phyloP scores from a whole-genome alignment of 2,888 invertebrate species.

The Polietes domitor region DNA sequence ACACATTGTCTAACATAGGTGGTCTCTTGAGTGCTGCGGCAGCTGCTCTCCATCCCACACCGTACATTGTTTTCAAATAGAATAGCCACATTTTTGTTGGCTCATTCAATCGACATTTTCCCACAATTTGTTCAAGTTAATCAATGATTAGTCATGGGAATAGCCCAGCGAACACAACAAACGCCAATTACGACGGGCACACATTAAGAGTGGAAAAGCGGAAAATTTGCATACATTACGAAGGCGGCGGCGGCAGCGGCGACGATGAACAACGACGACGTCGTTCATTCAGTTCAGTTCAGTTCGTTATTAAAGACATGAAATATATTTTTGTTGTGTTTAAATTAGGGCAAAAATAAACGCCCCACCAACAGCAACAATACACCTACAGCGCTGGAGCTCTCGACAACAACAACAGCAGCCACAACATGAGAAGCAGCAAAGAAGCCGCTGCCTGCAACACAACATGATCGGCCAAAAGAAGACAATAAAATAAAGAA shows the following conservation, averaged over 20 bases:
- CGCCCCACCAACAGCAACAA: slow-evolving; percentile 56
- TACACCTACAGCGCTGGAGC: slow-evolving; percentile 39
- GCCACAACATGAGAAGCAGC: not conserved
- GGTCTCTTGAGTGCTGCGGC: too few species aligned
- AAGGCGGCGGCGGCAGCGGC: not conserved
- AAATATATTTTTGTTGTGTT: slow-evolving; percentile 59
- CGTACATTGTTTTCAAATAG: not conserved
- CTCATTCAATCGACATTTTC: slow-evolving; percentile 40
- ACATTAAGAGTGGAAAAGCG: slow-evolving; percentile 25
- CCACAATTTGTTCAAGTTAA: slow-evolving; percentile 60
- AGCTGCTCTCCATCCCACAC: not conserved
- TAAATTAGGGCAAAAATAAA: slow-evolving; percentile 64
- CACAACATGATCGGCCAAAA: not conserved
- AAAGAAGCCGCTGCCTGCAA: not conserved
- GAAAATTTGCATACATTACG: slow-evolving; percentile 64
- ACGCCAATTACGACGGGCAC: not conserved
- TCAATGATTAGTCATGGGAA: slow-evolving; percentile 64
- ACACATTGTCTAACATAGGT: too few species aligned
- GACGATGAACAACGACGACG: not conserved
- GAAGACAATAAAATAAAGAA: slow-evolving; percentile 20
- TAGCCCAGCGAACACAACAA: not conserved
- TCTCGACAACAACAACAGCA: not conserved
- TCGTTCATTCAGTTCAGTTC: too few species aligned
- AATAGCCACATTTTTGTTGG: not conserved
- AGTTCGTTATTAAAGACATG: slow-evolving; percentile 24